Evolutionary conservation across 2,113 vertebrate genomes (phyloP), one percentile per base, ranked within the genome.

Genomic region (Tauraco erythrolophus): DNA sequence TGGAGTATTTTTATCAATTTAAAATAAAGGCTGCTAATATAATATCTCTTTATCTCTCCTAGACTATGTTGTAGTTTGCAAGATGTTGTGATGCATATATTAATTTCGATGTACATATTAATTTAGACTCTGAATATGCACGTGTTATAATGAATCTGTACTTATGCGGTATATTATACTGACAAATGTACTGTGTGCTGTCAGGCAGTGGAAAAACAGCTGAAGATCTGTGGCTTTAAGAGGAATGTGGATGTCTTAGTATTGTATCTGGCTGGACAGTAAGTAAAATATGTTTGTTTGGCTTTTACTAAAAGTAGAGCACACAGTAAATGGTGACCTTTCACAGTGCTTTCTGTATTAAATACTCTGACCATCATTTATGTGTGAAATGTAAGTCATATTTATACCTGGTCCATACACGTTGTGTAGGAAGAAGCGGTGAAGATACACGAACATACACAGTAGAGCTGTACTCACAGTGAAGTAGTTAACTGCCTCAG

Each of bases 191-290:
- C 95, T 97, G n/a, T 97, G 51, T 97, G 28, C 96, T 97, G 77
- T 64, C 96, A 98, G 98, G 96, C 96, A 84, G 46, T 98, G 94
- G 97, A 98, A 97, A 97, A 98, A 8, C 97, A 98, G 57, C 88
- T 98, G 91, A 98, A 98, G 94, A 96, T 97, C 80, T 93, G 96
- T 94, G 98, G 98, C 86, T 97, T 97, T 91, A 98, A 83, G 98
- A 98, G 58, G 64, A 96, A 94, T 53, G 21, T n/a, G 72, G 98
- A 98, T 92, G 98, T 98, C 43, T 77, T 58, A 31, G 97, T 97
- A 60, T 96, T 98, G 61, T 97, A 98, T 91, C 98, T 98, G 82
- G 98, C 96, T 85, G 89, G 95, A 95, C 97, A 97, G 98, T 98
- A 97, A 98, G 98, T 98, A 80, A 70, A 84, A 35, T 82, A 77